phyloP scores from a whole-genome alignment of 2,113 vertebrate species.

The Misgurnus anguillicaudatus region DNA sequence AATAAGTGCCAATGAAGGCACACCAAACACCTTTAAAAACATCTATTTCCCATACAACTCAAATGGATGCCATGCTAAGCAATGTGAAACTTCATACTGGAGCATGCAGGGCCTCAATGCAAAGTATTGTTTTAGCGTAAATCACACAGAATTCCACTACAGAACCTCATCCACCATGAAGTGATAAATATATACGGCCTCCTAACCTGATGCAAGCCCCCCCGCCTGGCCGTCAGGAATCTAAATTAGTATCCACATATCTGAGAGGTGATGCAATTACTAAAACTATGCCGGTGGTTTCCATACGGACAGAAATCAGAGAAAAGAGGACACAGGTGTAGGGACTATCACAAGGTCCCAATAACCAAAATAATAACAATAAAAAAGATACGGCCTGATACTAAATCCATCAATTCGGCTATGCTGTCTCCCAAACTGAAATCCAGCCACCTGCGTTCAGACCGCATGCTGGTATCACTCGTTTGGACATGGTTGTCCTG shows the following conservation, averaged over 20 bases:
- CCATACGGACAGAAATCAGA: constrained; percentile 11
- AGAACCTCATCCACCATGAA: constrained; percentile 53
- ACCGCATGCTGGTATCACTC: constrained; percentile 34
- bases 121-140: constrained; percentile 49
- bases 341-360: constrained; percentile 18
- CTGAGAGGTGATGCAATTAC: constrained; percentile 43
- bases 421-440: background rate
- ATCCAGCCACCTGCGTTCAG: constrained; percentile 38
- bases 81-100: constrained; percentile 29
- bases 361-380: constrained; percentile 25
- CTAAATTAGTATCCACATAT: constrained; percentile 49
- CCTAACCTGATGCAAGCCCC: constrained; percentile 32
- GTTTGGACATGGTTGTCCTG: constrained; percentile 47
- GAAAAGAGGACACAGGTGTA: constrained; percentile 42
- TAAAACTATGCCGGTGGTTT: constrained; percentile 34
- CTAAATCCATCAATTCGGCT: constrained; percentile 10
- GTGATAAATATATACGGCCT: constrained; percentile 44
- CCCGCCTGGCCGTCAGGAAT: constrained; percentile 30
- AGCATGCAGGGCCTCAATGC: constrained; percentile 38
- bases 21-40: background rate
- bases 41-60: background rate
- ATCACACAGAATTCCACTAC: constrained; percentile 50
- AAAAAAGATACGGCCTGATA: background rate
- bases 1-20: too few species aligned
- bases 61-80: constrained; percentile 22